phyloP scores from a whole-genome alignment of 2,888 invertebrate genomes.

The Julus scanicus region DNA sequence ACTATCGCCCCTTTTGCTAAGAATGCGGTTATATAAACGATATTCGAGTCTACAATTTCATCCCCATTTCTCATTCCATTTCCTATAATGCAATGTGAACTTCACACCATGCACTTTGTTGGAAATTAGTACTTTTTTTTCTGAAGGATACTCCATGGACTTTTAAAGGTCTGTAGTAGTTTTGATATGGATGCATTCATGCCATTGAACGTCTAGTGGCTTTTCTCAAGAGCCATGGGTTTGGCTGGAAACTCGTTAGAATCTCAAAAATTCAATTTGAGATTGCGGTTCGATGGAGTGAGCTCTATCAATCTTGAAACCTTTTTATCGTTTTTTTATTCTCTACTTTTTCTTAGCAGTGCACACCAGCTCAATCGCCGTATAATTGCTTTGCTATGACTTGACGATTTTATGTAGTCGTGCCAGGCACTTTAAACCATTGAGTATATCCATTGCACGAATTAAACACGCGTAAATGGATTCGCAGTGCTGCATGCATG shows the following conservation, averaged over 20 bases:
- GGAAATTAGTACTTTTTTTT: constrained; percentile 22
- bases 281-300: constrained; percentile 30
- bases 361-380: constrained; percentile 29
- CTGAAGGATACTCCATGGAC: background rate
- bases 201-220: background rate
- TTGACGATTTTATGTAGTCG: background rate
- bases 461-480: background rate
- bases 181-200: constrained; percentile 6
- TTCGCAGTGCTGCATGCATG: background rate
- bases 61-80: background rate
- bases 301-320: background rate
- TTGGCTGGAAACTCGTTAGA: background rate
- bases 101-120: background rate
- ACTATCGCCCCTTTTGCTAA: background rate
- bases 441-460: background rate
- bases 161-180: background rate
- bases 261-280: constrained; percentile 29
- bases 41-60: background rate
- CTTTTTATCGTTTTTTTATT: background rate
- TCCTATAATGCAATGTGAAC: background rate
- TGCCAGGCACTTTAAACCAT: background rate
- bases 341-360: background rate
- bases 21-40: background rate
- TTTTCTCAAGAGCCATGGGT: background rate
- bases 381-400: constrained; percentile 16